Percentiles rank a stretch among this genome's conserved stretches.
Evolutionary conservation across 1,140 invertebrate genomes (phyloP).

Genomic region (Cheumatopsyche charites): DNA sequence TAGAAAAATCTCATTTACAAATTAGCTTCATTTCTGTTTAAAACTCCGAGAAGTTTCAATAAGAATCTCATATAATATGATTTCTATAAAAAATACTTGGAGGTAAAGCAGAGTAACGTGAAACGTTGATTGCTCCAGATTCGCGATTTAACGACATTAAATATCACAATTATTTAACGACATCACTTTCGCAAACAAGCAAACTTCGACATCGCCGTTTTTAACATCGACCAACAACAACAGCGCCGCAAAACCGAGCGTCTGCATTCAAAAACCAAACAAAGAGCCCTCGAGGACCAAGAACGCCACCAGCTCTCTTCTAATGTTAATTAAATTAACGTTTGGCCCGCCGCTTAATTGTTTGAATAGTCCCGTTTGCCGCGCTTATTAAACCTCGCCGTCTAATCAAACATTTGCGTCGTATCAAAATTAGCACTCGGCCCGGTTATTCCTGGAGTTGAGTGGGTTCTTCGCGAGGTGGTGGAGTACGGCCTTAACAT

Average conservation of each 20-base stretch:
- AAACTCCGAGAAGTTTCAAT: too few species aligned
- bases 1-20: too few species aligned
- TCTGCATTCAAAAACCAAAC: background rate
- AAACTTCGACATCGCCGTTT: too few species aligned
- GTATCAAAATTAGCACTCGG: constrained; percentile 10
- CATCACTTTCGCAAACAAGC: background rate
- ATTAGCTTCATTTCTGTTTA: too few species aligned
- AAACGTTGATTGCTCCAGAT: too few species aligned
- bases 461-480: too few species aligned
- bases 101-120: too few species aligned
- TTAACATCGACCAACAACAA: background rate
- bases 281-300: too few species aligned
- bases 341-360: constrained; percentile 11
- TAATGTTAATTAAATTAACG: constrained; percentile 19
- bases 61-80: too few species aligned
- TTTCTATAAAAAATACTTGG: too few species aligned
- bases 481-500: too few species aligned
- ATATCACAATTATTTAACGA: background rate
- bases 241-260: background rate
- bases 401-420: constrained; percentile 21
- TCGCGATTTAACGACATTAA: too few species aligned
- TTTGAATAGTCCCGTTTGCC: background rate
- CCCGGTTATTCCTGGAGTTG: background rate
- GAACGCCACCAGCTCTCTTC: background rate
- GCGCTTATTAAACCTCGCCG: constrained; percentile 14